Conservation (phyloP, 2,113 vertebrate genomes). For the Nothobranchius furzeri region DNA sequence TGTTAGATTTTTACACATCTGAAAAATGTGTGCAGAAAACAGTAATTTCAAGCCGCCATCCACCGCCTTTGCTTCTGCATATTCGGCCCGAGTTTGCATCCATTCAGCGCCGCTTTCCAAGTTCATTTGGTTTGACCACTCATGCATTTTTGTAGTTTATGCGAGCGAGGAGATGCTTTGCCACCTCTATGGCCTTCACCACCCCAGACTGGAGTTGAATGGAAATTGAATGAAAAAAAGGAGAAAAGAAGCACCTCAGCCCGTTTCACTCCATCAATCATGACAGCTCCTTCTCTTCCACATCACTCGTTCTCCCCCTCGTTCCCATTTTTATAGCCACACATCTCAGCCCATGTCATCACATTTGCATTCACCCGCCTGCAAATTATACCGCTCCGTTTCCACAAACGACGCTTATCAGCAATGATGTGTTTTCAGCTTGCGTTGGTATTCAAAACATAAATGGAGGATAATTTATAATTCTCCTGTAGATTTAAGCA, state of each 20-base stretch:
- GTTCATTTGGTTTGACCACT: constrained; percentile 69
- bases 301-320: constrained; percentile 54
- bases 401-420: constrained; percentile 67
- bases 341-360: constrained; percentile 72
- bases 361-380: constrained; percentile 70
- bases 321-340: constrained; percentile 60
- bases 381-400: constrained; percentile 66
- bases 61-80: constrained; percentile 9
- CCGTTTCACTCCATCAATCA: constrained; percentile 74
- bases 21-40: constrained; percentile 10
- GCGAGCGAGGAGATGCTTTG: constrained; percentile 49
- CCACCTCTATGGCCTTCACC: constrained; percentile 60
- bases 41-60: constrained; percentile 33
- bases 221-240: constrained; percentile 41
- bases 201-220: constrained; percentile 67
- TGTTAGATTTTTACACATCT: constrained; percentile 7
- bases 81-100: constrained; percentile 45
- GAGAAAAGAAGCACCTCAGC: constrained; percentile 66
- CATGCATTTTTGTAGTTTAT: constrained; percentile 56
- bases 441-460: constrained; percentile 63
- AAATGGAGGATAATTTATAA: constrained; percentile 69
- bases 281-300: constrained; percentile 73
- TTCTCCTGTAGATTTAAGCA: constrained; percentile 53
- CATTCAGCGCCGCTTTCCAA: constrained; percentile 56
- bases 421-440: constrained; percentile 68